A percentile compares a stretch with the other conserved stretches of the same genome.
Evolutionary conservation across 2,888 invertebrate genomes (phyloP).

Genomic region (Tricholauxania praeusta): DNA sequence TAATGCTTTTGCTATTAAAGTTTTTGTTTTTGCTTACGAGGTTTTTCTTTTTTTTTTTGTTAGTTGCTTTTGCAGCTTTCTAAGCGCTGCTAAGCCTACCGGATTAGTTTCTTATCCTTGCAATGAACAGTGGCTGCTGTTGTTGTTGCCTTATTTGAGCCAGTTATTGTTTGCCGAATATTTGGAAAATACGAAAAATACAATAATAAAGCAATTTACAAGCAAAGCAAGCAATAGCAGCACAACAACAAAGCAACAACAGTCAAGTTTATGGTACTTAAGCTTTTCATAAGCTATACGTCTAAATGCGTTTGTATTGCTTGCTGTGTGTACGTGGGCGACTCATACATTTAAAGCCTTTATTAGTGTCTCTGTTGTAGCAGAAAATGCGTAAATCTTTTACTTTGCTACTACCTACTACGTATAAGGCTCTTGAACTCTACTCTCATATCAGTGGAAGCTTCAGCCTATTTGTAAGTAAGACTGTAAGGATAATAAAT

Average conservation of each 20-base stretch:
- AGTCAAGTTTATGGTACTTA: neutral
- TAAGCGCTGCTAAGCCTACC: constrained; percentile 13
- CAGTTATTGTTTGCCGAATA: neutral
- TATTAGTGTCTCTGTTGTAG: no score
- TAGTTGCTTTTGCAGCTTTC: neutral
- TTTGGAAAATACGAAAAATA: neutral
- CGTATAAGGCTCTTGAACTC: no score
- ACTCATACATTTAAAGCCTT: no score
- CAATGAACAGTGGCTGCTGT: neutral
- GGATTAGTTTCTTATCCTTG: constrained; percentile 33
- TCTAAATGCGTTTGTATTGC: neutral
- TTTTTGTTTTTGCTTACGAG: constrained; percentile 2
- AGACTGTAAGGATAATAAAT: no score
- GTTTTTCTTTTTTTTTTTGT: constrained; percentile 7
- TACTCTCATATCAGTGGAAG: no score
- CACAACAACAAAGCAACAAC: neutral
- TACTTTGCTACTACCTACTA: neutral
- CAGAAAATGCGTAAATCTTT: neutral
- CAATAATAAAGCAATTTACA: constrained; percentile 39
- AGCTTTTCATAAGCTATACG: neutral
- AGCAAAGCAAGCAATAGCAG: constrained; percentile 14
- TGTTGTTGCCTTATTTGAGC: neutral
- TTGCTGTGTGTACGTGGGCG: neutral
- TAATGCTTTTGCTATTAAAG: constrained; percentile 13
- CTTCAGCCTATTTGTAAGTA: no score